A percentile compares a stretch with the other conserved stretches of the same genome.
phyloP scores from a whole-genome alignment of 2,888 invertebrate genomes.

The Machimus atricapillus region DNA sequence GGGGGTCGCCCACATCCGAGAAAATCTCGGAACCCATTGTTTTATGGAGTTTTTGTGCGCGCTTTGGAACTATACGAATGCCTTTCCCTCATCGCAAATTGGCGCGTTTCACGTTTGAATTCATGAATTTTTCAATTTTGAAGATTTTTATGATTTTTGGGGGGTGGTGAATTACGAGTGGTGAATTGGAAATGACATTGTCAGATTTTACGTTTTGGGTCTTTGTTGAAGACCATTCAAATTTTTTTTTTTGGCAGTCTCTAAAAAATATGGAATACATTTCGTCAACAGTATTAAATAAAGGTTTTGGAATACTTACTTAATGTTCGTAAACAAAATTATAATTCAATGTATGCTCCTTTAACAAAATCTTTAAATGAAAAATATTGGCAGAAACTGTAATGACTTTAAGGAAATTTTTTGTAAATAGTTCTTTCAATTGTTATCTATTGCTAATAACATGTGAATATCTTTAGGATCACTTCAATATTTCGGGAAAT shows the following conservation, averaged over 20 bases:
- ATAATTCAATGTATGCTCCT: too few relatives aligned
- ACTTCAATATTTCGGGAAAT: too few relatives aligned
- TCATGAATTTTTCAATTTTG: background rate
- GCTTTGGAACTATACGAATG: background rate
- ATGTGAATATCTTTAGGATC: too few relatives aligned
- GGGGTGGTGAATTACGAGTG: background rate
- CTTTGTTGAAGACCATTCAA: background rate
- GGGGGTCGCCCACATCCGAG: background rate
- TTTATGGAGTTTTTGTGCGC: background rate
- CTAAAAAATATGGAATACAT: background rate
- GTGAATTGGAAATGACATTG: background rate
- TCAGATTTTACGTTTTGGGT: background rate
- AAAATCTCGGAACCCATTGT: background rate
- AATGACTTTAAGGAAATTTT: too few relatives aligned
- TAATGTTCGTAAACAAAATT: background rate
- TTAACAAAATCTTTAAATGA: too few relatives aligned
- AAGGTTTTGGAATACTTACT: background rate
- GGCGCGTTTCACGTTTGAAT: background rate
- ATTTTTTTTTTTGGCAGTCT: background rate
- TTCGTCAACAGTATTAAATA: background rate
- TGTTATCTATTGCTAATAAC: too few relatives aligned
- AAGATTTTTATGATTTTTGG: background rate
- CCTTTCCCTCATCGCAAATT: background rate
- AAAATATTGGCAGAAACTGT: too few relatives aligned
- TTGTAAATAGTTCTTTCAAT: too few relatives aligned